Conservation (phyloP, 2,888 invertebrate genomes). For the Drosophila putrida region DNA sequence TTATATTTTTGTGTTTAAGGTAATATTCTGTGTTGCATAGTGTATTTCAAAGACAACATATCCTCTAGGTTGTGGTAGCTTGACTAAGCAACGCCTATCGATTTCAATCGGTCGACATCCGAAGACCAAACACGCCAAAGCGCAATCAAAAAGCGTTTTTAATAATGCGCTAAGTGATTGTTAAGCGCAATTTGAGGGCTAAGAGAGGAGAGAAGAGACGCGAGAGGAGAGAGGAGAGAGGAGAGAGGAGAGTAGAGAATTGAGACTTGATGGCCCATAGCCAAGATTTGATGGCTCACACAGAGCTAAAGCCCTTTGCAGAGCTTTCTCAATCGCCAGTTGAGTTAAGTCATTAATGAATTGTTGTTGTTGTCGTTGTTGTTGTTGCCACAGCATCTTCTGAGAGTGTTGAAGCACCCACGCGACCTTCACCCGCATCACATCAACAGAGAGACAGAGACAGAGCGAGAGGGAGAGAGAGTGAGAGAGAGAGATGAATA, state of each 20-base stretch:
- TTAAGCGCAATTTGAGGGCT: constrained; percentile 60
- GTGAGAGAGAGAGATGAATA: neutral
- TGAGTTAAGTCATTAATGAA: constrained; percentile 61
- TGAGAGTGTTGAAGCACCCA: constrained; percentile 54
- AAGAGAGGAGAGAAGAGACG: constrained; percentile 13
- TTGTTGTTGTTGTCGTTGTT: constrained; percentile 26
- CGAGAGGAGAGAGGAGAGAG: constrained; percentile 2
- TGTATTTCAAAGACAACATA: neutral
- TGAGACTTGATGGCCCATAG: constrained; percentile 23
- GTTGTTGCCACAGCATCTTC: constrained; percentile 42
- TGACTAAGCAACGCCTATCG: constrained; percentile 65
- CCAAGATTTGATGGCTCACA: constrained; percentile 29
- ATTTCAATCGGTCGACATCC: constrained; percentile 60
- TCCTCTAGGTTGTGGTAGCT: constrained; percentile 16
- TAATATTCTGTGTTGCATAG: constrained; percentile 1
- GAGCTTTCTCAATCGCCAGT: constrained; percentile 66
- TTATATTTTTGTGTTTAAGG: too few relatives aligned
- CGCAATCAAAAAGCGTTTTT: constrained; percentile 81
- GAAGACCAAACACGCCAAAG: constrained; percentile 71
- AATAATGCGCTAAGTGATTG: constrained; percentile 82
- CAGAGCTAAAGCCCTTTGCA: constrained; percentile 10
- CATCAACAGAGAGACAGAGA: neutral
- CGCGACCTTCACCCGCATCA: constrained; percentile 69
- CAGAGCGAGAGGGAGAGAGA: neutral
- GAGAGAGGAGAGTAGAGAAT: constrained; percentile 3